Percentiles rank a stretch among this genome's conserved stretches.
These are phyloP conservation scores for Steinernema hermaphroditum DNA, from an alignment of 2,888 invertebrate genomes.

Conservation along the genomic window DNA sequence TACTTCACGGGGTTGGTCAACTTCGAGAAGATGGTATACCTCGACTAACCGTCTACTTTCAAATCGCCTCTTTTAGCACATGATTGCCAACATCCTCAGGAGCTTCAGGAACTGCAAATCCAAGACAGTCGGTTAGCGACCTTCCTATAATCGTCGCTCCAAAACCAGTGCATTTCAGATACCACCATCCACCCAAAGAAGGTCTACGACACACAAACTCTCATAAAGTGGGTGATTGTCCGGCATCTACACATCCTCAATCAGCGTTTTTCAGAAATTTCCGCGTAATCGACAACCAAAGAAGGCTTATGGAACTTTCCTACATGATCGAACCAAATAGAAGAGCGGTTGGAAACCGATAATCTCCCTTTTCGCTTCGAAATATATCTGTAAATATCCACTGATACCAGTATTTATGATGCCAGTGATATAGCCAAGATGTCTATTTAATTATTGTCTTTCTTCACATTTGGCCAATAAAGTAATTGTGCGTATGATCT, in stretches of 20 bases:
- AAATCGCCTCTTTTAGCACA: slow-evolving; percentile 75
- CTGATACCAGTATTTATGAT: no score
- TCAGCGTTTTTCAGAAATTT: slow-evolving; percentile 70
- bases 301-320: slow-evolving; percentile 78
- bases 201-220: slow-evolving; percentile 37
- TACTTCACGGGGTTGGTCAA: slow-evolving; percentile 78
- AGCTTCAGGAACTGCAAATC: slow-evolving; percentile 78
- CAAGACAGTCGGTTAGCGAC: slow-evolving; percentile 68
- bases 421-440: no score
- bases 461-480: no score
- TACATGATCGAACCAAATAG: slow-evolving; percentile 68
- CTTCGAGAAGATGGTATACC: slow-evolving; percentile 79
- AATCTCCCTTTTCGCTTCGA: no score
- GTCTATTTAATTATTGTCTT: no score
- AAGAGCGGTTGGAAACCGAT: neutral
- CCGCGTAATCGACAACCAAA: slow-evolving; percentile 80
- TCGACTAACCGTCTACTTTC: no score
- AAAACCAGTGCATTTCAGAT: no score
- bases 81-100: slow-evolving; percentile 81
- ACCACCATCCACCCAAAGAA: slow-evolving; percentile 36
- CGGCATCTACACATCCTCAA: no score
- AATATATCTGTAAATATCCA: neutral
- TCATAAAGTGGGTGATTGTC: slow-evolving; percentile 41
- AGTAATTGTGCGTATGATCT: no score
- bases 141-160: slow-evolving; percentile 38